Evolutionary conservation across 1,140 invertebrate genomes (phyloP).

Genomic region (Temnothorax curvispinosus): DNA sequence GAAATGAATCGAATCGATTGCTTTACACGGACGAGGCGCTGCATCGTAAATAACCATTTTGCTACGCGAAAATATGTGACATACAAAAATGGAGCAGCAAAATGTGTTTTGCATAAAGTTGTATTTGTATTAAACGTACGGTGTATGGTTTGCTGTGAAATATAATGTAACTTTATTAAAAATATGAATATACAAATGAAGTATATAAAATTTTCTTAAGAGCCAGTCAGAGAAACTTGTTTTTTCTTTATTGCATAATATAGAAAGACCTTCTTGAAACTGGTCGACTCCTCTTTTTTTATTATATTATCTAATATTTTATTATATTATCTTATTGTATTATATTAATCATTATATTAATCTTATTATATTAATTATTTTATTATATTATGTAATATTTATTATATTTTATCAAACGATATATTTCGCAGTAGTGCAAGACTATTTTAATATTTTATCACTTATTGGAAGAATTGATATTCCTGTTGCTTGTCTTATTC

Average conservation of each 20-base stretch:
- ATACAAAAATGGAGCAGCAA: conserved; percentile 14
- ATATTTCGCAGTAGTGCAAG: not conserved
- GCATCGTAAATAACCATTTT: not conserved
- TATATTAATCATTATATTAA: too few relatives aligned
- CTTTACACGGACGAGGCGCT: too few relatives aligned
- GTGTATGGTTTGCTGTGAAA: not conserved
- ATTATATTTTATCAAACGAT: conserved; percentile 1
- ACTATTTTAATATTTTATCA: not conserved
- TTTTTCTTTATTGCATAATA: not conserved
- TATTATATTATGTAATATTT: not conserved
- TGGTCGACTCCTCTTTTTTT: not conserved
- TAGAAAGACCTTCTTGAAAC: not conserved
- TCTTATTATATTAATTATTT: too few relatives aligned
- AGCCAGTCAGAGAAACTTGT: not conserved
- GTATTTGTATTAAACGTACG: conserved; percentile 34
- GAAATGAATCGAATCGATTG: too few relatives aligned
- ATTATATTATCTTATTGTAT: too few relatives aligned
- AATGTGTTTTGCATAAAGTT: not conserved
- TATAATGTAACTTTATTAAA: not conserved
- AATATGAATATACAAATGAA: not conserved
- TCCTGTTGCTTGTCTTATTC: too few relatives aligned
- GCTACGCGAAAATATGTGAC: not conserved
- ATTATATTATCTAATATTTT: not conserved
- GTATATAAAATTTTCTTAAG: not conserved
- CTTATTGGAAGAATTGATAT: not conserved